Evolutionary conservation across 1,140 invertebrate species (phyloP).

Genomic region (Centruroides sculpturatus): DNA sequence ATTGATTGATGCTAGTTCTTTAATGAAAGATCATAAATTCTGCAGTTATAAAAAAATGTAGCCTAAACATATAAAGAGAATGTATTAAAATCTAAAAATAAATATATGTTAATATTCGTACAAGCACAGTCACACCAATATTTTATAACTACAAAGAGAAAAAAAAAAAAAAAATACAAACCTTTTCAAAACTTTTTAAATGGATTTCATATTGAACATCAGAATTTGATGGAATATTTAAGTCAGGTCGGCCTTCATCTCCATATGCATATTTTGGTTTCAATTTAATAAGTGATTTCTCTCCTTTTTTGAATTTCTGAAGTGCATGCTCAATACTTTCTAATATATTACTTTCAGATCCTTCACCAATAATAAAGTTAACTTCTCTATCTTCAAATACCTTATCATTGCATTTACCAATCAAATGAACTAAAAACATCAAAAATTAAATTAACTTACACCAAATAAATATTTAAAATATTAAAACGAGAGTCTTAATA

Average conservation of each 20-base stretch:
- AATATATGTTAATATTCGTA: too few relatives aligned
- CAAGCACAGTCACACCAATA: too few relatives aligned
- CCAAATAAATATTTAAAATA: too few relatives aligned
- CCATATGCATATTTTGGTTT: slow-evolving; percentile 72
- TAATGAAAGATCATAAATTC: too few relatives aligned
- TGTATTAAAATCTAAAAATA: too few relatives aligned
- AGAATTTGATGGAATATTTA: slow-evolving; percentile 54
- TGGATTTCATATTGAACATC: slow-evolving; percentile 47
- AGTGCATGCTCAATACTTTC: slow-evolving; percentile 73
- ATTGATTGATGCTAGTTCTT: too few relatives aligned
- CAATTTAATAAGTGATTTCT: slow-evolving; percentile 60
- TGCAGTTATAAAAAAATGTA: too few relatives aligned
- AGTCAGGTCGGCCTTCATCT: slow-evolving; percentile 45
- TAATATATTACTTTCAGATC: slow-evolving; percentile 51
- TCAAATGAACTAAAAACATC: slow-evolving; percentile 50
- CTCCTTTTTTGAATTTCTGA: slow-evolving; percentile 63
- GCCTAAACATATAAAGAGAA: too few relatives aligned
- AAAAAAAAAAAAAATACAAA: slow-evolving; percentile 17
- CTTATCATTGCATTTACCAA: slow-evolving; percentile 48
- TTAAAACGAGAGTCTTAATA: too few relatives aligned
- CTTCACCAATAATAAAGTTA: slow-evolving; percentile 75
- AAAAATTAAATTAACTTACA: too few relatives aligned
- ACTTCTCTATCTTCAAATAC: slow-evolving; percentile 62
- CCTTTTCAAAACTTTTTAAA: slow-evolving; percentile 69
- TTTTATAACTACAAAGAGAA: too few relatives aligned